phyloP scores from a whole-genome alignment of 2,113 vertebrate species.

The Mesoclemmys tuberculata region DNA sequence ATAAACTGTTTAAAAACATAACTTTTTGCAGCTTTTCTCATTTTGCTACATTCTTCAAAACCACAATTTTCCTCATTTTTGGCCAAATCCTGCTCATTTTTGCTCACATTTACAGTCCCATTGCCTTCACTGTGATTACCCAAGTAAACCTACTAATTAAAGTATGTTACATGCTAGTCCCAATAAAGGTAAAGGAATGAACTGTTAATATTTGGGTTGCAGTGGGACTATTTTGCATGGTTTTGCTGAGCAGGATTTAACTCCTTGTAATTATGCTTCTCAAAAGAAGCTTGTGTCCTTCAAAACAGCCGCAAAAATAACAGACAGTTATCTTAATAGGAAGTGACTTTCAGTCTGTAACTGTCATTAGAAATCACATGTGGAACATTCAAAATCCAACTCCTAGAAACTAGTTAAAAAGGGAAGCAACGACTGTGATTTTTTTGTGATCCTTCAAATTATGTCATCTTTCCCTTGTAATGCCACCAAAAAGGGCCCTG shows the following conservation, averaged over 20 bases:
- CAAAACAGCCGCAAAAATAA: not conserved
- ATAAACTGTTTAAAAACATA: not conserved
- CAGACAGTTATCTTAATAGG: not conserved
- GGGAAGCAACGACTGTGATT: not conserved
- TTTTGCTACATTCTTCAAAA: not conserved
- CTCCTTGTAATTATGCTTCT: not conserved
- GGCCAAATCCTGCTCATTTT: not conserved
- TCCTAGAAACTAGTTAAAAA: not conserved
- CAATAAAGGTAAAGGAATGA: not conserved
- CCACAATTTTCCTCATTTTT: not conserved
- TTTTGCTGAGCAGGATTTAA: not conserved
- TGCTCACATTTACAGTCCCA: not conserved
- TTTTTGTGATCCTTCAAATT: not conserved
- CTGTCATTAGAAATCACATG: not conserved
- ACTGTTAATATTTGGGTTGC: not conserved
- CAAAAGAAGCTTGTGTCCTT: not conserved
- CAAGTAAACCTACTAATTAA: not conserved
- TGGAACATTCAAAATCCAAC: not conserved
- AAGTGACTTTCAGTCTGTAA: not conserved
- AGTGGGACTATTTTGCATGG: not conserved
- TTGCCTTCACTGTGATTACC: not conserved
- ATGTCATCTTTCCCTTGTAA: not conserved
- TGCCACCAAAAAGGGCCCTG: not conserved
- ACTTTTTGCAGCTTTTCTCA: not conserved
- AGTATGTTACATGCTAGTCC: not conserved